Conservation (phyloP, 2,113 vertebrate species). For the Prunella fulvescens region DNA sequence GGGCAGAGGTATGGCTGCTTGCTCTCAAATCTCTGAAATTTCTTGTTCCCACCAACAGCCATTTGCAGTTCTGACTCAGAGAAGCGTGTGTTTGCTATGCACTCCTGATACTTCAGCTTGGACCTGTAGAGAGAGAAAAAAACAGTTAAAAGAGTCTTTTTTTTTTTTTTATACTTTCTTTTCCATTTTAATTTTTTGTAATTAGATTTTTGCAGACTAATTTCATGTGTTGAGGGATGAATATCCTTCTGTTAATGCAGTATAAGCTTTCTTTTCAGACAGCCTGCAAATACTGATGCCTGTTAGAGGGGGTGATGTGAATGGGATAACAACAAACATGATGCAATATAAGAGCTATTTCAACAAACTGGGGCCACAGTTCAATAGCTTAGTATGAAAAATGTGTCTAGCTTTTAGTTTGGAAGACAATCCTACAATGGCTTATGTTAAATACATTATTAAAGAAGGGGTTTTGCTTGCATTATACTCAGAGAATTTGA, state of each 20-base stretch:
- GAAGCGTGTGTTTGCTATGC: background rate
- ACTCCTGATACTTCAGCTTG: background rate
- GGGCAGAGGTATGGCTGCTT: slow-evolving; percentile 83
- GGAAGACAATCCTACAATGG: background rate
- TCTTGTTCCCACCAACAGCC: background rate
- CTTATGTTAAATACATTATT: background rate
- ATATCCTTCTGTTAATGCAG: background rate
- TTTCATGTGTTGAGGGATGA: background rate
- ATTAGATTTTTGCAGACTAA: background rate
- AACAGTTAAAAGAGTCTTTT: background rate
- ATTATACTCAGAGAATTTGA: background rate
- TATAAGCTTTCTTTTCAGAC: background rate
- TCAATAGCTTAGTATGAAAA: background rate
- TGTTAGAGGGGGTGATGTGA: background rate
- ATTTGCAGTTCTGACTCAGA: background rate
- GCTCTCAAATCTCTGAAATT: background rate
- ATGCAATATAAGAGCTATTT: background rate
- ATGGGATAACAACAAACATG: background rate
- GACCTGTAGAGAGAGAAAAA: background rate
- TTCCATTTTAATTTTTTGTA: background rate
- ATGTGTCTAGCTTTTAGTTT: slow-evolving; percentile 1
- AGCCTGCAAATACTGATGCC: background rate
- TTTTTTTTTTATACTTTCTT: background rate
- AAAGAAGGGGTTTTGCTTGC: background rate
- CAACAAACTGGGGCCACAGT: background rate